Base-by-base conservation (phyloP, 2,797 vertebrate species). In the Argyrosomus regius region DNA sequence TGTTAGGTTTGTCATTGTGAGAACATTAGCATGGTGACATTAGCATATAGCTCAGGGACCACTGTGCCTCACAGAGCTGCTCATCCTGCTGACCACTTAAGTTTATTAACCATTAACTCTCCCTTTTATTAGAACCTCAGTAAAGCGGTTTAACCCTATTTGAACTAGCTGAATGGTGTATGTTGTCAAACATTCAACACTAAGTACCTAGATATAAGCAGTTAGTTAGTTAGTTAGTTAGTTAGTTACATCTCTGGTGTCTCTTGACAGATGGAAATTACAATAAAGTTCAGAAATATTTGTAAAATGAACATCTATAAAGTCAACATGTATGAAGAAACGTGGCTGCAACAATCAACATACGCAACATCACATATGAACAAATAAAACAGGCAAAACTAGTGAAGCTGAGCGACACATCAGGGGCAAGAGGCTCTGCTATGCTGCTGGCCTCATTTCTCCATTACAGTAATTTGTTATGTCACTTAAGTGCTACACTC, bases 401-500 rank as follows among this genome's bases (percentile, higher is more conserved):
- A n/a, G 39, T 24, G 31, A 41, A 56, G 48, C 49, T 31, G n/a
- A 59, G 62, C 39, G 22, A 72, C 39, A 41, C 57, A 60, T 67
- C 16, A 53, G 48, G 43, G 48, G 49, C 48, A 60, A 49, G 54
- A 35, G 24, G 75, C 45, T 62, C 28, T 63, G 53, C 49, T 65
- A 11, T 45, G 10, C 35, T 46, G 13, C 68, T 60, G 48, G 67
- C 60, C 74, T 78, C 60, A 49, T 39, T 70, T 61, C 18, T 54
- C 20, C 41, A 39, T 39, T 9, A 10, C n/a, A 39, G 26, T 43
- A 9, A 39, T 4, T 8, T 54, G 3, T 6, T 31, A 41, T 7
- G 31, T 16, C 43, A 54, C 16, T 20, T 70, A n/a, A 66, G 9
- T 14, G 17, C 46, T 20, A 43, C 35, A 58, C 35, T 45, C 64